Evolutionary conservation across 1,140 invertebrate genomes (phyloP), one percentile per base, ranked within the genome.

Genomic region (Penaeus japonicus): DNA sequence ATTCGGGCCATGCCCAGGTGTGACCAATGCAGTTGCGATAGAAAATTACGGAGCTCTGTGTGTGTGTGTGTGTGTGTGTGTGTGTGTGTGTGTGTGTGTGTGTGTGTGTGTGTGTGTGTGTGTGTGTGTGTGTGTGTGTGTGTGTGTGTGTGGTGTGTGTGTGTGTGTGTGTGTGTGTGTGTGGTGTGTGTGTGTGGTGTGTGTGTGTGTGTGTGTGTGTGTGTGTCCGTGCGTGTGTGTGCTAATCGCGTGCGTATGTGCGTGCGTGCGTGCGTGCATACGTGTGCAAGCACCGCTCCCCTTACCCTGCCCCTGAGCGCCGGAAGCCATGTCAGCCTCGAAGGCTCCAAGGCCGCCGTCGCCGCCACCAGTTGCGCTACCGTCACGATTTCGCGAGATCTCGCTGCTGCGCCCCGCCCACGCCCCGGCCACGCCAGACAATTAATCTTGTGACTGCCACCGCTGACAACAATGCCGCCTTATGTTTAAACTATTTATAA

Each of bases 401-500:
- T 39, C 39, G 39, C 39, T 39, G 39, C 4, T 39, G 39, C 39
- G 39, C 22, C 7, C 47, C 78, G 30, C 47, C 47, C 20, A 54
- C 47, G 18, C 53, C 39, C 0, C 78, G 10, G 47, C 22, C 27
- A n/a, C 18, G 17, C 47, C 39, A 15, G 54, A 22, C 22, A 54
- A 53, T 55, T 55, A 57, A 53, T 55, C 39, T 80, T 12, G 4
- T 55, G 10, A 39, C 20, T 70, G 18, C 57, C 82, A 47, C 82
- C 20, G 24, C 82, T 47, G 39, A 82, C 55, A 27, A 87, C 59
- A 80, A 80, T 55, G n/a, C 85, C 78, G 79, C 57, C 85, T 55
- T 54, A 54, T 87, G 85, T 87, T 87, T 87, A 87, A 80, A 39
- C 85, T 87, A 87, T 87, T 39, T 87, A 59, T 80, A 81, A 87